Evolutionary conservation across 2,888 invertebrate species (phyloP), one percentile per base, ranked within the genome.

Genomic region (Trypoxylon attenuatum): DNA sequence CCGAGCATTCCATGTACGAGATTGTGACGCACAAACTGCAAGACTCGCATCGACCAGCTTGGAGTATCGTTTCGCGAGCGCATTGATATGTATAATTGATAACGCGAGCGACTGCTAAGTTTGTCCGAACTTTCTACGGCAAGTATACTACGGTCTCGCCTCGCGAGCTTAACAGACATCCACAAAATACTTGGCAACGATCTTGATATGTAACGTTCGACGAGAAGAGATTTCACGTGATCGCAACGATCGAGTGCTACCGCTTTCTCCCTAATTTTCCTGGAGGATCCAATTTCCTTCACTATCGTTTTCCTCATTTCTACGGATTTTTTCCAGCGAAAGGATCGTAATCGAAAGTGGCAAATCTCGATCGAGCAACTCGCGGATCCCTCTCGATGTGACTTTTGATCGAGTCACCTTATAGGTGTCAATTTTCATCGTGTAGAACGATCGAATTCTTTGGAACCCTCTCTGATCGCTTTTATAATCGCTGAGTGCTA

Each of bases 151-250:
- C 66, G 65, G 22, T 15, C 41, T 27, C 53, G 66, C n/a, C n/a
- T n/a, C 72, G 70, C 66, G 62, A 8, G 41, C 43, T 69, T 64
- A 70, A 73, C 57, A 68, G 54, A 73, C 74, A 77, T 65, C 62
- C 69, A 77, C 58, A 69, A 76, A 76, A 79, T 74, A 75, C 77
- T 82, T 82, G 80, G 81, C 81, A 82, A 79, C 79, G 71, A 77
- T 73, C 78, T 65, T 81, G 82, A 82, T 82, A 82, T 81, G 82
- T 81, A 82, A 81, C 77, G 81, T 80, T 82, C 69, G 66, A 65
- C 73, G 76, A n/a, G n/a, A 77, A 69, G 71, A 74, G 80, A 78
- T 75, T 79, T 82, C 79, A 53, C 52, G 54, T 50, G 67, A 69
- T 58, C 53, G 16, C 47, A 39, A 6, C 50, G 15, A 46, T 22